A percentile compares a stretch with the other conserved stretches of the same genome.
Evolutionary conservation across 2,888 invertebrate genomes (phyloP).

Genomic region (Heliconius charithonia): DNA sequence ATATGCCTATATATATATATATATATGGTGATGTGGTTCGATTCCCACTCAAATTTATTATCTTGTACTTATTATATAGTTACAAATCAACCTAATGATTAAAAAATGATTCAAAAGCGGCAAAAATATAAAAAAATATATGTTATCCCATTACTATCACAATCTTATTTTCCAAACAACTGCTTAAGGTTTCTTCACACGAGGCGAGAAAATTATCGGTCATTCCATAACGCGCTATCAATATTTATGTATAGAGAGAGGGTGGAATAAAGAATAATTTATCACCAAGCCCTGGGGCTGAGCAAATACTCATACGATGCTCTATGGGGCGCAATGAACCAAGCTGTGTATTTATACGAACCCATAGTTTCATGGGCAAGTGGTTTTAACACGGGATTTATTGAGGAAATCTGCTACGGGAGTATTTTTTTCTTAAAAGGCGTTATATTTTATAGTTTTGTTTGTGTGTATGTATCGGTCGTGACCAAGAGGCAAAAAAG

Average conservation of each 20-base stretch:
- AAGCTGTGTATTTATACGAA: slow-evolving; percentile 36
- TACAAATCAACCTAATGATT: too few relatives aligned
- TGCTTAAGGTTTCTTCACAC: neutral
- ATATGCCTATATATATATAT: too few relatives aligned
- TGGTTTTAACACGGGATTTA: slow-evolving; percentile 43
- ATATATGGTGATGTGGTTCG: too few relatives aligned
- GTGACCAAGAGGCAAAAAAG: too few relatives aligned
- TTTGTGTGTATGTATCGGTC: too few relatives aligned
- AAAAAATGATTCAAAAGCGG: too few relatives aligned
- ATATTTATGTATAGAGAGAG: slow-evolving; percentile 13
- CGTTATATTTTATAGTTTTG: neutral
- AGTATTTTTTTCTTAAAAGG: slow-evolving; percentile 8
- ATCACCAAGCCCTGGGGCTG: slow-evolving; percentile 28
- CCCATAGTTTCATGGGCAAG: slow-evolving; percentile 46
- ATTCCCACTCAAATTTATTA: too few relatives aligned
- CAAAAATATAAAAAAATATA: too few relatives aligned
- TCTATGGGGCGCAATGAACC: slow-evolving; percentile 36
- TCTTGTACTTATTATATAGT: too few relatives aligned
- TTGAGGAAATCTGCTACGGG: slow-evolving; percentile 34
- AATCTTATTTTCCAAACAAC: neutral
- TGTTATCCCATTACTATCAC: neutral
- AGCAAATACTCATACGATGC: slow-evolving; percentile 31
- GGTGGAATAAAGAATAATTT: slow-evolving; percentile 28
- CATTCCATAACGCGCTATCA: slow-evolving; percentile 10
- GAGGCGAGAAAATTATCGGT: slow-evolving; percentile 7